These are phyloP conservation scores for Battus philenor DNA, from an alignment of 1,140 invertebrate genomes.

Conservation along the genomic window DNA sequence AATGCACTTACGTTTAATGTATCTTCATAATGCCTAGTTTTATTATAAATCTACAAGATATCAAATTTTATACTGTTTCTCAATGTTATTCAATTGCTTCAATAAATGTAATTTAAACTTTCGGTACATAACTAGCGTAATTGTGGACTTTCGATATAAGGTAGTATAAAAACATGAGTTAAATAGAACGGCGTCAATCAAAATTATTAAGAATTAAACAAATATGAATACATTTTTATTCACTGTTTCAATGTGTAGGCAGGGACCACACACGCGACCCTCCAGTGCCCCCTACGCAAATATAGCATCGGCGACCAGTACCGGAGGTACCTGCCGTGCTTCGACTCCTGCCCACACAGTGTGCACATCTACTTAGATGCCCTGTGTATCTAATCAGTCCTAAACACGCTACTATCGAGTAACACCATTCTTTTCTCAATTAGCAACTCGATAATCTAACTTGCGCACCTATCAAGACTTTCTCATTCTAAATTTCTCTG, in stretches of 20 bases:
- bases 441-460: constrained; percentile 52
- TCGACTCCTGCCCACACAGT: constrained; percentile 34
- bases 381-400: constrained; percentile 49
- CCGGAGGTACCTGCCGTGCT: constrained; percentile 34
- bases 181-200: too few species aligned
- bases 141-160: too few species aligned
- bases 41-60: too few species aligned
- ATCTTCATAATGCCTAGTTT: too few species aligned
- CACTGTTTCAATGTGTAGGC: too few species aligned
- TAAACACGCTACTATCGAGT: constrained; percentile 56
- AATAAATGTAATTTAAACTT: too few species aligned
- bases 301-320: constrained; percentile 43
- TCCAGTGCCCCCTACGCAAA: constrained; percentile 51
- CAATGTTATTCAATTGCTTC: too few species aligned
- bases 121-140: too few species aligned
- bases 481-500: constrained; percentile 31
- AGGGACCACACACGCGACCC: constrained; percentile 57
- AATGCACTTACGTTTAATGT: constrained; percentile 55
- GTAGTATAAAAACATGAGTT: too few species aligned
- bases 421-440: constrained; percentile 58
- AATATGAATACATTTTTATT: too few species aligned
- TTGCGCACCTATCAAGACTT: constrained; percentile 38
- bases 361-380: constrained; percentile 50
- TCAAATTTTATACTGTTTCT: too few species aligned
- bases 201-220: too few species aligned